Evolutionary conservation across 37 sponge, comb jelly and placozoan genomes (phyloP).

Genomic region (Chondrilla cf. caribensis): DNA sequence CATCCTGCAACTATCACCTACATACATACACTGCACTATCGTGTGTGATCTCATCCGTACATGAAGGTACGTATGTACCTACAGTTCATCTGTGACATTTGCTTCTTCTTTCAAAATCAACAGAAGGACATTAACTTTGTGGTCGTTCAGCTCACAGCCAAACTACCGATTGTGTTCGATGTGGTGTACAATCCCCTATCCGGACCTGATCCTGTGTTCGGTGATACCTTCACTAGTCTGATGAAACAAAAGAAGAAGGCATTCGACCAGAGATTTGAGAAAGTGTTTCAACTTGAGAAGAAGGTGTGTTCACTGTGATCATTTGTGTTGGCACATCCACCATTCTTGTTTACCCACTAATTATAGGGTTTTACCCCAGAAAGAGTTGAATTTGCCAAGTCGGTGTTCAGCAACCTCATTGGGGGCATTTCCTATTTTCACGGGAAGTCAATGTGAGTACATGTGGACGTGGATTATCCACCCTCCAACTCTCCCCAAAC

Average conservation of each 20-base stretch:
- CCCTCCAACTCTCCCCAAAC: no score
- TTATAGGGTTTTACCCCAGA: constrained; percentile 69
- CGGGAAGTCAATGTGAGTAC: constrained; percentile 77
- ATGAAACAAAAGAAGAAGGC: constrained; percentile 16
- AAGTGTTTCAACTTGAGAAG: constrained; percentile 45
- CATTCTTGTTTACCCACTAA: neutral
- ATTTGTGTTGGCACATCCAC: neutral
- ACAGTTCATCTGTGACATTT: neutral
- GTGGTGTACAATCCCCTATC: constrained; percentile 48
- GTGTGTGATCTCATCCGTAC: neutral
- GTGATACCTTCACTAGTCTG: constrained; percentile 35
- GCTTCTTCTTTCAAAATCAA: no score
- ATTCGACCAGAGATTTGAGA: constrained; percentile 71
- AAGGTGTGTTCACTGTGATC: constrained; percentile 67
- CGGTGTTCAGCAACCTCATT: constrained; percentile 91
- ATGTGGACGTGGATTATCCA: no score
- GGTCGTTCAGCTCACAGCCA: constrained; percentile 49
- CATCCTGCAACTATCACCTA: no score
- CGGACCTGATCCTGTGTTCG: constrained; percentile 33
- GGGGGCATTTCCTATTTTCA: constrained; percentile 98
- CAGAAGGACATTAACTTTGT: constrained; percentile 17
- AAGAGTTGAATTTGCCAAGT: constrained; percentile 78
- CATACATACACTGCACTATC: neutral
- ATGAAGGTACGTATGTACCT: neutral
- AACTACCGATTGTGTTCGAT: constrained; percentile 73